Evolutionary conservation across 2,888 invertebrate species (phyloP), one percentile per base, ranked within the genome.

Genomic region (Trypoxylon attenuatum): DNA sequence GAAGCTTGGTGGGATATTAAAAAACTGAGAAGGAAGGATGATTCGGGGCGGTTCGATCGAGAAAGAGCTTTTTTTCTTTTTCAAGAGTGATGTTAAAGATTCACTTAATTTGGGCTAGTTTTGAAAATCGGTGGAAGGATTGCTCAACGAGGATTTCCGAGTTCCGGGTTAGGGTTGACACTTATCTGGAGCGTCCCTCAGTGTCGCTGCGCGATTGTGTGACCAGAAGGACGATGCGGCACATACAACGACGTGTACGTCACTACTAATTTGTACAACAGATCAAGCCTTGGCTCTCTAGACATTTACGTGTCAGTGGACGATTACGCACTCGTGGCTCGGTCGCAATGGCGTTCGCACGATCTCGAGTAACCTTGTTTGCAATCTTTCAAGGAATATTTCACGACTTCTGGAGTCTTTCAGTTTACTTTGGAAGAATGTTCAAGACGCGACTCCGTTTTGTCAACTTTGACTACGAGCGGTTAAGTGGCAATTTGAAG

Each of bases 191-290:
- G 13, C 33, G 49, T 55, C 66, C 67, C 60, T 66, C 62, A 54
- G 53, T 60, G 33, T 33, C 13, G 5, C 33, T 33, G 33, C 33
- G 13, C 33, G n/a, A n/a, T 33, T 33, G 33, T 67, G 42, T 63
- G 53, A 54, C 59, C 59, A 62, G 71, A 74, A 63, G 60, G 62
- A 66, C 67, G 69, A 77, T 76, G 77, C 76, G 71, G 65, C 69
- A 78, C 72, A 77, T 74, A 76, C 72, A 78, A 74, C 62, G 73
- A 71, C 57, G 73, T n/a, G n/a, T 66, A 74, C 78, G 72, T 79
- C 75, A 79, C 79, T 79, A 78, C 78, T 79, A 68, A 71, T 70
- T 78, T 75, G 38, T 77, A 78, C 78, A 78, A 78, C 79, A 79
- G 71, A 78, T 79, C 78, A 78, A 77, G 79, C 79, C 64, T 76